phyloP scores from a whole-genome alignment of 2,797 vertebrate species.

The Tenualosa ilisha region DNA sequence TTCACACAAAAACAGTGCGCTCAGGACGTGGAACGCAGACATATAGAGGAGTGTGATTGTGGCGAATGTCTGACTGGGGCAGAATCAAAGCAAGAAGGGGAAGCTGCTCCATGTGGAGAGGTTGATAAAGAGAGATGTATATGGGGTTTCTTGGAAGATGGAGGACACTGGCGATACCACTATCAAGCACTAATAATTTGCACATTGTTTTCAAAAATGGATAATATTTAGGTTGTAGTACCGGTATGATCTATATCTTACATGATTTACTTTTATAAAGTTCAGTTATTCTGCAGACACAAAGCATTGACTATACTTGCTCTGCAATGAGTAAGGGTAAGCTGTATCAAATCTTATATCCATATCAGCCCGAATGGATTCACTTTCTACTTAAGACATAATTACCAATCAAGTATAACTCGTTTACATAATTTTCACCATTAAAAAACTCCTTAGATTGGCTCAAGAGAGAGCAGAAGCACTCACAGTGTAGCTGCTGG shows the following conservation, averaged over 20 bases:
- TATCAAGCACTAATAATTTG: too few species aligned
- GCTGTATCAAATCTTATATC: too few species aligned
- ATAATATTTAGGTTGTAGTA: neutral
- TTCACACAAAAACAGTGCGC: neutral
- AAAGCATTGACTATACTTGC: neutral
- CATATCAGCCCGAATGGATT: too few species aligned
- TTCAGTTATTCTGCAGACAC: neutral
- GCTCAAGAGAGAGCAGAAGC: neutral
- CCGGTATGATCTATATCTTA: neutral
- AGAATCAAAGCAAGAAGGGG: neutral
- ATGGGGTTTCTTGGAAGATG: neutral
- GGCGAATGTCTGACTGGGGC: neutral
- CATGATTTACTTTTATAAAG: neutral
- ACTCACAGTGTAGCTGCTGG: slow-evolving; percentile 71
- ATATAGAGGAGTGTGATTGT: neutral
- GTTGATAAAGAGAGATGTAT: neutral
- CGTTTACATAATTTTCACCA: too few species aligned
- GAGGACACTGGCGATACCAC: neutral
- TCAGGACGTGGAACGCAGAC: neutral
- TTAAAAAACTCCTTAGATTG: neutral
- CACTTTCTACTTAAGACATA: too few species aligned
- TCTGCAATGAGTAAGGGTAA: neutral
- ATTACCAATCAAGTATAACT: too few species aligned
- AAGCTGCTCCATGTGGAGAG: slow-evolving; percentile 7
- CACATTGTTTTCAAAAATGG: too few species aligned